Evolutionary conservation across 2,888 invertebrate genomes (phyloP), one percentile per base, ranked within the genome.

Genomic region (Beris morrisii): DNA sequence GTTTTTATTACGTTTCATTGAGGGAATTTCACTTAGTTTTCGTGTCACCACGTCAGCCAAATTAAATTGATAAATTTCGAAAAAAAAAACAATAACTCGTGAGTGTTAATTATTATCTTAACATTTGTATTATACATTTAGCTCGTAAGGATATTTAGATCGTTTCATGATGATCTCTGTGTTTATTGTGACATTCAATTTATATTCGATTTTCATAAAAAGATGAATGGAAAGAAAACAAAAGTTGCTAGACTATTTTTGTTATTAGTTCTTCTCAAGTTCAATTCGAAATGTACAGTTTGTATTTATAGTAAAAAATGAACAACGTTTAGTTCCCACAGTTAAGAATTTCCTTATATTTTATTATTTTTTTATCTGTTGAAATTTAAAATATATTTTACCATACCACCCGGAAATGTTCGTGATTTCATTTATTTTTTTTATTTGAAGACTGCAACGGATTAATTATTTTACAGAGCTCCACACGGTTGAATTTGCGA

Each of bases 311-410:
- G 9, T 7, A 54, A 22, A 15, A 5, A 53, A 22, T n/a, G n/a
- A 53, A 43, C 56, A 43, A 15, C 22, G 15, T 15, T 57, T 57
- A 44, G 5, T 56, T 56, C 43, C 15, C 22, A 43, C 54, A n/a
- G 7, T 5, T 31, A 12, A 12, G 6, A 28, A 7, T 54, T 54
- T 31, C 7, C 54, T 5, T 55, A n/a, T 7, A 28, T 53, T 53
- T 30, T 7, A 6, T 53, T 53, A 61, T 22, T 38, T 61, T 50
- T 61, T 61, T 61, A 61, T 43, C 45, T 52, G 50, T 61, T 61
- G 61, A 61, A 61, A 58, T 45, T 58, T 32, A 5, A 61, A 61
- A 61, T 59, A 59, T 48, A 61, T 52, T 52, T 50, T 61, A 50
- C 43, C 50, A 61, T 32, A 61, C 48, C 38, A 38, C 38, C 38